These are phyloP conservation scores for Plebejus melissa DNA, from an alignment of 2,888 invertebrate genomes.

Conservation along the genomic window DNA sequence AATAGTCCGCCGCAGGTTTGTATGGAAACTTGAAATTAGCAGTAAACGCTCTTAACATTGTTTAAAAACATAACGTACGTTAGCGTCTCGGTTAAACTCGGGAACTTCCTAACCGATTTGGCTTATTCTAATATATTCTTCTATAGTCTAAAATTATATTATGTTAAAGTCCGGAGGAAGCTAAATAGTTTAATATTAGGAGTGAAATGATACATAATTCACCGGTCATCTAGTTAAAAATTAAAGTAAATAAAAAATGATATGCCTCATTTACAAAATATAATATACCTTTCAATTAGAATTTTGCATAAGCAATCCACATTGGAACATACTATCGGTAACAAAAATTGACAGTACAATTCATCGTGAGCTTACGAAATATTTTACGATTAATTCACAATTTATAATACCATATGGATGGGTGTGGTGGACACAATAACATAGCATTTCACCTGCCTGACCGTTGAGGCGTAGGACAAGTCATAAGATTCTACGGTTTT, in stretches of 20 bases:
- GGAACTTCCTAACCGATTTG: too few species aligned
- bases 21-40: too few species aligned
- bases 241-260: not conserved
- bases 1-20: too few species aligned
- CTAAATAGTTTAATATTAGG: too few species aligned
- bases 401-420: slow-evolving; percentile 64
- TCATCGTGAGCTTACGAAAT: slow-evolving; percentile 29
- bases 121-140: too few species aligned
- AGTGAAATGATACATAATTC: too few species aligned
- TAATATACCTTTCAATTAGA: not conserved
- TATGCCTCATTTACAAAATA: not conserved
- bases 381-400: slow-evolving; percentile 31
- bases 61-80: too few species aligned
- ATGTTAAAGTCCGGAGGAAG: too few species aligned
- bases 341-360: slow-evolving; percentile 32
- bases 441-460: slow-evolving; percentile 70
- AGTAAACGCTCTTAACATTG: too few species aligned
- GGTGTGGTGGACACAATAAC: slow-evolving; percentile 69
- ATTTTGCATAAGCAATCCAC: not conserved
- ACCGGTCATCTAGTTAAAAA: too few species aligned
- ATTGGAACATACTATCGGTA: slow-evolving; percentile 15
- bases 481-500: slow-evolving; percentile 32
- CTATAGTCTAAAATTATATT: too few species aligned
- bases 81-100: too few species aligned
- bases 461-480: slow-evolving; percentile 43